Evolutionary conservation across 2,888 invertebrate genomes (phyloP), one percentile per base, ranked within the genome.

Genomic region (Dastarcus helophoroides): DNA sequence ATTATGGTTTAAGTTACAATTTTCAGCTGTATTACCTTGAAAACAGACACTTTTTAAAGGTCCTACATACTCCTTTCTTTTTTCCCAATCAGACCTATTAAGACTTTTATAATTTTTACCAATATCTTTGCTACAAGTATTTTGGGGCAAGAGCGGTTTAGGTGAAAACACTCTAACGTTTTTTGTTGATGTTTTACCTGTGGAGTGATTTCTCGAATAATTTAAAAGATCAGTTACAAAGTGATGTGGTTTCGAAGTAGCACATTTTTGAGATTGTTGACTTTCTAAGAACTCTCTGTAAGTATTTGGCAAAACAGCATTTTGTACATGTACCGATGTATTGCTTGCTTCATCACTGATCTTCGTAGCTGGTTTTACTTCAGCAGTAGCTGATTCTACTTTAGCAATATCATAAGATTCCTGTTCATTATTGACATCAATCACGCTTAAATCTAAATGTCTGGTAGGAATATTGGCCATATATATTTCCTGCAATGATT

Each of bases 391-490:
- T 19, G 16, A 3, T 9, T 33, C 15, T 3, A 26, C 15, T 8
- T 8, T 26, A 14, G 10, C 29, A 21, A 16, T 22, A 10, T 15
- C 2, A 33, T 23, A 14, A 28, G 24, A 9, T 19, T n/a, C n/a
- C 17, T 29, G 24, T 22, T 29, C 32, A 35, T 37, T 41, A 10
- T 42, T 40, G n/a, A 46, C 22, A 33, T 60, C 58, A 30, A 60
- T 48, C 15, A 60, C 35, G 42, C 60, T 61, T 31, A 61, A 48
- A 46, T 62, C 62, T 30, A 62, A 42, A 22, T 56, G 47, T 31
- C 56, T 43, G 40, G 53, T 59, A 13, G 62, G 61, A 16, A 61
- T 47, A 38, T 60, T 60, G 7, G 56, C 56, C 54, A 59, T 50
- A 38, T 61, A 60, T 28, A 60, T 51, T 43, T 60, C 48, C 34